Base-by-base conservation (phyloP, 2,113 vertebrate species). In the Bettongia penicillata region DNA sequence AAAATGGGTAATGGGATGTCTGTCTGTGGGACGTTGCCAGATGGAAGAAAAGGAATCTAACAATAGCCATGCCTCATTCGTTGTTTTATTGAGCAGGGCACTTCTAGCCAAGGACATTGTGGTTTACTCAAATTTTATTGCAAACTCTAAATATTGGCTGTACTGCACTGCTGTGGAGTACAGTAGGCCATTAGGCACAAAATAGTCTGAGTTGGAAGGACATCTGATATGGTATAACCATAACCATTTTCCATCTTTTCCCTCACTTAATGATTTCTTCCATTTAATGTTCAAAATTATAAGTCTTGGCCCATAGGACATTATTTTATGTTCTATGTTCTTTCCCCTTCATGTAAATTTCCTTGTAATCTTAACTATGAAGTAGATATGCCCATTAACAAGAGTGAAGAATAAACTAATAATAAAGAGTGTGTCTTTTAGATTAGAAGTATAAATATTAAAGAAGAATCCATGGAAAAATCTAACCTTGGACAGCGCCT, bases 61-160 rank as follows among this genome's bases (percentile, higher is more conserved):
- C n/a, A 84, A 23, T n/a, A 19, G 16, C 19, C n/a, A 43, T 84
- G 19, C 6, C n/a, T 43, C n/a, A 43, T 84, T 84, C 16, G 50
- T 91, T 96, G 50, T 94, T 53, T 97, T 93, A 57, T 95, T 48
- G 0, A 90, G 23, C 26, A 84, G 24, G 37, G 37, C 4, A 91
- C 55, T 92, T 93, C 50, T 51, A 52, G 57, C 92, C 90, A 97
- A 96, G 48, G 91, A 95, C 53, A 93, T 91, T 96, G 48, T 95
- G 89, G 51, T 53, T 53, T 92, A 93, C 89, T 91, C 94, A 92
- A 92, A 94, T 93, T 95, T 96, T 94, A 57, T 90, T 96, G 95
- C 61, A 96, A 94, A 97, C 51, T 93, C 90, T 55, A 94, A 96
- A 50, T 61, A 51, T 90, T 94, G 43, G n/a, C 52, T 48, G 48